A percentile compares a stretch with the other conserved stretches of the same genome.
phyloP scores from a whole-genome alignment of 37 sponge, comb jelly and placozoan genomes.

The Cladorhizidae sp. region DNA sequence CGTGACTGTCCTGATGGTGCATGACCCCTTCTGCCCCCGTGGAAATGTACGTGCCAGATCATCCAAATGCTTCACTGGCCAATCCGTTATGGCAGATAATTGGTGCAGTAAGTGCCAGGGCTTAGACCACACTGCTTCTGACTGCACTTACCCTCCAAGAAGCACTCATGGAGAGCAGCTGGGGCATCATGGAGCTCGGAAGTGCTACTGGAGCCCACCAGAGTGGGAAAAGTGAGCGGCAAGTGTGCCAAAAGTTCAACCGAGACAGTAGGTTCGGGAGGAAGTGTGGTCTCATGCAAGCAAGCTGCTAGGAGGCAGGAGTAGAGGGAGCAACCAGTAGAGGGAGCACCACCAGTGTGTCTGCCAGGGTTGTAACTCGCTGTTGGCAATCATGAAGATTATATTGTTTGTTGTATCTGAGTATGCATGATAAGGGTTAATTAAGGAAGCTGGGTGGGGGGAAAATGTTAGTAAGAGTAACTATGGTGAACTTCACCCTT shows the following conservation, averaged over 20 bases:
- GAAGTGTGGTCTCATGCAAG: not conserved
- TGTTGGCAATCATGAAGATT: too few relatives aligned
- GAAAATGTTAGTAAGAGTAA: too few relatives aligned
- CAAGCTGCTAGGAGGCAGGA: not conserved
- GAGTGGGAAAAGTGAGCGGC: not conserved
- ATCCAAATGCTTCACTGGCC: conserved; percentile 1
- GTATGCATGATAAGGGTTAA: too few relatives aligned
- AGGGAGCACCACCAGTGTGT: not conserved
- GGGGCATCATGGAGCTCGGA: not conserved
- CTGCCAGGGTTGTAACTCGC: too few relatives aligned
- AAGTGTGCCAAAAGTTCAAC: not conserved
- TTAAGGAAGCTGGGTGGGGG: too few relatives aligned
- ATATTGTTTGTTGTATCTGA: too few relatives aligned
- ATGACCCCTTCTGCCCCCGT: too few relatives aligned
- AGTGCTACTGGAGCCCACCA: not conserved
- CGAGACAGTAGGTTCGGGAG: not conserved
- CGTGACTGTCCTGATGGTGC: too few relatives aligned
- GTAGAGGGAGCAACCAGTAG: not conserved
- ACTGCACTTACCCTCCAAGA: not conserved
- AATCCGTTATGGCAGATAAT: not conserved
- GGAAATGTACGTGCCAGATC: too few relatives aligned
- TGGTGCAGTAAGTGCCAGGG: conserved; percentile 13
- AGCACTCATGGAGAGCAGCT: too few relatives aligned
- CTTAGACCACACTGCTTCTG: not conserved
- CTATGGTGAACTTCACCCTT: too few relatives aligned